Evolutionary conservation across 2,888 invertebrate genomes (phyloP), one percentile per base, ranked within the genome.

Genomic region (Synanthedon vespiformis): DNA sequence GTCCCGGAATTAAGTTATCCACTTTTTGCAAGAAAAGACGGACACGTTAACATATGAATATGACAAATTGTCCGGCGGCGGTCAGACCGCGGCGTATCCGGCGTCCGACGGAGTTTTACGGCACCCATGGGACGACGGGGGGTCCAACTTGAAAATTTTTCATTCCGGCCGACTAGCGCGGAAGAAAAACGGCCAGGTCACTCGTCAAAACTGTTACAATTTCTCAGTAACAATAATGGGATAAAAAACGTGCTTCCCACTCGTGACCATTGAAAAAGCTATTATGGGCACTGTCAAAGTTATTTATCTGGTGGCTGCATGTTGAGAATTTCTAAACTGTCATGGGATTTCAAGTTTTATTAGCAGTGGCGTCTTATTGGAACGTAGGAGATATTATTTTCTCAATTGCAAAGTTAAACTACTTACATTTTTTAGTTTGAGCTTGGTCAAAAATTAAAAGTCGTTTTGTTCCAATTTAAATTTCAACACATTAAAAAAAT

Each of bases 21-120:
- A 80, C 82, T 85, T 86, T 87, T 86, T 84, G 83, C 80, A 85
- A 85, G 85, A 86, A 85, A 85, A 86, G 85, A 83, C 80, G 84
- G 75, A 64, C 80, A 81, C 82, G 86, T 87, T 87, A 86, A 87
- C 87, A 86, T 87, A 87, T 87, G 87, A 88, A 88, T 88, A 88
- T 88, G 88, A 88, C 88, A 88, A 88, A 88, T 87, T 87, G 88
- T 85, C 74, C 74, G 80, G 65, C 72, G 71, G 76, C 74, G 82
- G 82, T 77, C 79, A 73, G 78, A 62, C 72, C 75, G 66, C 67
- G 72, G 75, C 74, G 69, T 74, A 73, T 72, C 73, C 80, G 61
- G 69, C 68, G 75, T 72, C 75, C 73, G 74, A 61, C 79, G 62
- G 80, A 88, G 75, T 83, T 86, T 88, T 88, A 88, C 84, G 84